Conservation (phyloP, 2,113 vertebrate species). For the Lasiurus cinereus region DNA sequence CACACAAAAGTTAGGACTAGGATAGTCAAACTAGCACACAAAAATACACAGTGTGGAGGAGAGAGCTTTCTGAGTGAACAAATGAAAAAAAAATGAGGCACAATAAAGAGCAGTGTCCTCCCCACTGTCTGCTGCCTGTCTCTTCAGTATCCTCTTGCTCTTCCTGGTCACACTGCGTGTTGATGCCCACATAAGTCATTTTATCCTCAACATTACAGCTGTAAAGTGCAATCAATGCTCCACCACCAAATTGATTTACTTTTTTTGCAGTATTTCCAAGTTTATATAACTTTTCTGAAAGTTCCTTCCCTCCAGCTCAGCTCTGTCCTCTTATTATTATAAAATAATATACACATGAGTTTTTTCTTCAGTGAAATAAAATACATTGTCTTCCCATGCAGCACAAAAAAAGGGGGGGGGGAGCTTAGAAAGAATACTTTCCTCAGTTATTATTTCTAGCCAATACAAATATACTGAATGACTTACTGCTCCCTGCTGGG, state of each 20-base stretch:
- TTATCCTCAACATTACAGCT: not conserved
- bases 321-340: not conserved
- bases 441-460: not conserved
- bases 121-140: accelerated
- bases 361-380: not conserved
- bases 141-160: not conserved
- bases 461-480: not conserved
- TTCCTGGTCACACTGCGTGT: not conserved
- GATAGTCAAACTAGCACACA: not conserved
- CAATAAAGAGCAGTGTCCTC: not conserved
- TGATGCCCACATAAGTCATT: no score
- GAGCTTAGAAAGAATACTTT: not conserved
- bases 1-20: not conserved
- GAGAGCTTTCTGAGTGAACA: not conserved
- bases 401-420: not conserved
- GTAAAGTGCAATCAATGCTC: not conserved
- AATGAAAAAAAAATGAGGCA: not conserved
- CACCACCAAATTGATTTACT: not conserved
- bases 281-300: not conserved
- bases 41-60: not conserved
- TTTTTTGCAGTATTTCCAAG: not conserved
- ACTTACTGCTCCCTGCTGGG: not conserved
- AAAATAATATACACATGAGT: not conserved
- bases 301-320: not conserved
- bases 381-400: not conserved